Base-by-base conservation (phyloP, 2,113 vertebrate species). In the Hemiprocne comata region DNA sequence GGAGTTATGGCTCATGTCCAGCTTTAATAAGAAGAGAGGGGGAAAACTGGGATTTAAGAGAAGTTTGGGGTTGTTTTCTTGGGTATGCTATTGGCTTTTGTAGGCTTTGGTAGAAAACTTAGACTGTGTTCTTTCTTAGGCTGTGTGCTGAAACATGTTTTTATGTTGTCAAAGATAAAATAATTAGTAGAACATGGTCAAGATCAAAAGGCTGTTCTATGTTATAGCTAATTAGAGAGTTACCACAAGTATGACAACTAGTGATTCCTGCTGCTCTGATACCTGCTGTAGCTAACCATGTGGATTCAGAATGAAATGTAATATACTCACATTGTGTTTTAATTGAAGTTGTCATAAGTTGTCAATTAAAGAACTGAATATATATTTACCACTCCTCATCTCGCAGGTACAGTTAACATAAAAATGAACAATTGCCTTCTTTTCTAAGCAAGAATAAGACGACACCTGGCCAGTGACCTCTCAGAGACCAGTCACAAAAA, bases 121-220 rank as follows among this genome's bases (percentile, higher is more conserved):
- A n/a, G 3, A 34, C 73, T 81, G 58, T 83, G 83, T 77, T 82
- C 57, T 89, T 92, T 87, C 53, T 91, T 87, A 75, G 40, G 81
- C 91, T 93, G 93, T 95, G 72, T 88, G 64, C 89, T 33, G 40
- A 97, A 97, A 95, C 80, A 74, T 84, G 78, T 91, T 97, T 95
- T 94, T 84, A 55, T 89, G 87, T 96, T 97, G 94, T 97, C 94
- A 95, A 51, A 96, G 92, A 97, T 97, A 96, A 98, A 98, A 97
- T 96, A 97, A 98, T 97, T 97, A 98, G 95, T 84, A 97, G 94
- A 97, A 97, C 89, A 90, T 71, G 90, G 92, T 95, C 90, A 97
- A 95, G 97, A 98, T 98, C 97, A 98, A 98, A 98, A 96, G 84
- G 67, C 78, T 88, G 58, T 69, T 85, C 79, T 85, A 46, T 94